These are phyloP conservation scores for Anastatus disparis DNA, from an alignment of 1,140 invertebrate genomes.

Conservation along the genomic window DNA sequence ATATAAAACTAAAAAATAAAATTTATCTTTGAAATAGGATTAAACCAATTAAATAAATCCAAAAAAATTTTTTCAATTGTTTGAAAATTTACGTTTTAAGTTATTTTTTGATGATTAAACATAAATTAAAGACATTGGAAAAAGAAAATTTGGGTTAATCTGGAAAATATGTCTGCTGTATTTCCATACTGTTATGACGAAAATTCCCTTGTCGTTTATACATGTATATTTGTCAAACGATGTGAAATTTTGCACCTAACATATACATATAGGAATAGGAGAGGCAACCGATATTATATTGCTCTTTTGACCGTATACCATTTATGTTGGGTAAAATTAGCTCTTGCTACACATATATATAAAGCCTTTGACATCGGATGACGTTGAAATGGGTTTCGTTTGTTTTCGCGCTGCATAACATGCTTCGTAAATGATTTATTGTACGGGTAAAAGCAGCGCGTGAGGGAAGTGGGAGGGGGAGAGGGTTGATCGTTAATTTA, in stretches of 20 bases:
- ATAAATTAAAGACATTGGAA: no score
- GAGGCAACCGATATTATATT: background rate
- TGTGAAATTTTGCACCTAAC: slow-evolving; percentile 30
- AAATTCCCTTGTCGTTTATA: background rate
- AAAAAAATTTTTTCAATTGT: no score
- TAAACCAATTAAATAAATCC: no score
- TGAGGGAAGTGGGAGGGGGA: slow-evolving; percentile 2
- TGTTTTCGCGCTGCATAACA: background rate
- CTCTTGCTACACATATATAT: background rate
- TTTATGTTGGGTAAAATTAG: slow-evolving; percentile 31
- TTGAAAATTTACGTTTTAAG: no score
- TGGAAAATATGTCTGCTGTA: no score
- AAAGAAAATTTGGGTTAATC: no score
- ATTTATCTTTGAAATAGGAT: no score
- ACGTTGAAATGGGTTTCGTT: slow-evolving; percentile 29
- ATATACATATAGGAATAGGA: background rate
- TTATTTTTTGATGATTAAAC: no score
- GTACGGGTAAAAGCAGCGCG: no score
- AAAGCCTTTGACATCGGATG: slow-evolving; percentile 33
- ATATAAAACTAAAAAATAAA: no score
- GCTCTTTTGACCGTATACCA: slow-evolving; percentile 25
- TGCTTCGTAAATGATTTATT: slow-evolving; percentile 43
- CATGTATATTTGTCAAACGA: background rate
- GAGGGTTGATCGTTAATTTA: slow-evolving; percentile 7
- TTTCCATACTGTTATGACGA: no score